These are phyloP conservation scores for Macropis europaea DNA, from an alignment of 2,888 invertebrate species.

Conservation along the genomic window DNA sequence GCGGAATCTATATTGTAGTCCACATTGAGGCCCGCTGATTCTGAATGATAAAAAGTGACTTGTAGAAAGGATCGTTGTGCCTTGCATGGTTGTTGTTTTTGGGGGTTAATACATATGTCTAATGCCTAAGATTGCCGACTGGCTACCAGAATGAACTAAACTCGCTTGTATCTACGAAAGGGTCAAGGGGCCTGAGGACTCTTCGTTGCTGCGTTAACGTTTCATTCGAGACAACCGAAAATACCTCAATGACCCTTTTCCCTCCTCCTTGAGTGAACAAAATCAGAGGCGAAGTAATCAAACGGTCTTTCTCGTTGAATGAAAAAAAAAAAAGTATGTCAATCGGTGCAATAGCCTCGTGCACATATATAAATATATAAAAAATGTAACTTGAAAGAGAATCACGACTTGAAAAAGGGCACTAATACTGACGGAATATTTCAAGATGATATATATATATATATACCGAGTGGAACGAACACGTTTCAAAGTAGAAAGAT, in stretches of 20 bases:
- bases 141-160: slow-evolving; percentile 42
- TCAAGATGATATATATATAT: slow-evolving; percentile 38
- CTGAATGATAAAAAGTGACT: slow-evolving; percentile 77
- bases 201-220: no score
- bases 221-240: slow-evolving; percentile 2
- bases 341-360: slow-evolving; percentile 61
- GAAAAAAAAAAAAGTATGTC: slow-evolving; percentile 35
- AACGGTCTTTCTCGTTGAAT: slow-evolving; percentile 49
- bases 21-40: slow-evolving; percentile 73
- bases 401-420: slow-evolving; percentile 49
- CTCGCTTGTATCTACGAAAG: slow-evolving; percentile 48
- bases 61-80: slow-evolving; percentile 60
- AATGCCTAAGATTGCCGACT: slow-evolving; percentile 40
- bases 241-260: slow-evolving; percentile 61
- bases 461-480: slow-evolving; percentile 31
- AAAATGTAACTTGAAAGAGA: slow-evolving; percentile 41
- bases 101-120: slow-evolving; percentile 15
- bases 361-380: slow-evolving; percentile 41
- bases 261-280: slow-evolving; percentile 55
- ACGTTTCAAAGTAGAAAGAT: not conserved
- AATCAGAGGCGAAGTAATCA: slow-evolving; percentile 57
- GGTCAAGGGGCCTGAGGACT: slow-evolving; percentile 59
- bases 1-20: slow-evolving; percentile 71
- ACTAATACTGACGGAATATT: slow-evolving; percentile 35
- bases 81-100: slow-evolving; percentile 40